Evolutionary conservation across 2,888 invertebrate species (phyloP).

Genomic region (Temnothorax rugatulus): DNA sequence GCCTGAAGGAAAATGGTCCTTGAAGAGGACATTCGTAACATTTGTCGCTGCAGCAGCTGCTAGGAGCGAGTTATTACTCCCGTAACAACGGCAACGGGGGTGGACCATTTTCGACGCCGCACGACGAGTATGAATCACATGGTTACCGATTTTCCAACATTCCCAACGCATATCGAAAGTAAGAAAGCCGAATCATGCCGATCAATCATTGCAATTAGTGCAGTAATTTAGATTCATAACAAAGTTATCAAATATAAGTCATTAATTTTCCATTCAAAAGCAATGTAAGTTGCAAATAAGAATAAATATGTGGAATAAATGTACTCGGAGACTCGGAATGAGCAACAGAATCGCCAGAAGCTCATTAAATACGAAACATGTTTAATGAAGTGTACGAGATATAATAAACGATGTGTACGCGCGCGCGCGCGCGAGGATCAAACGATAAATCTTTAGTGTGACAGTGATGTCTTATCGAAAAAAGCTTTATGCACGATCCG

Average conservation of each 20-base stretch:
- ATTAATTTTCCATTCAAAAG: background rate
- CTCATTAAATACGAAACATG: background rate
- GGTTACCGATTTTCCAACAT: slow-evolving; percentile 58
- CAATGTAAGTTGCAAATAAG: background rate
- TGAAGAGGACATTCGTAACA: slow-evolving; percentile 76
- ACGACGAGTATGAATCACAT: slow-evolving; percentile 66
- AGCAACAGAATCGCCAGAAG: background rate
- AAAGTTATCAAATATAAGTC: background rate
- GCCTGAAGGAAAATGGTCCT: slow-evolving; percentile 67
- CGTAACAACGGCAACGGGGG: slow-evolving; percentile 68
- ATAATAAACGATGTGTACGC: slow-evolving; percentile 39
- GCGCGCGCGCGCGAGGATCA: slow-evolving; percentile 2
- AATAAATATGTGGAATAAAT: background rate
- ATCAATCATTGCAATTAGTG: background rate
- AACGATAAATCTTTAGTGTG: slow-evolving; percentile 38
- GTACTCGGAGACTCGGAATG: background rate
- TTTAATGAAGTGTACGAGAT: slow-evolving; percentile 36
- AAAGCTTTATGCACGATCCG: slow-evolving; percentile 12
- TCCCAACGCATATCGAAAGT: slow-evolving; percentile 63
- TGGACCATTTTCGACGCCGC: slow-evolving; percentile 63
- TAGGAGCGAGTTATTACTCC: slow-evolving; percentile 73
- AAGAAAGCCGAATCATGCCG: slow-evolving; percentile 49
- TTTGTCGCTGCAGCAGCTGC: slow-evolving; percentile 75
- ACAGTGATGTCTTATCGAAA: slow-evolving; percentile 32
- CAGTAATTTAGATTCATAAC: background rate